phyloP scores from a whole-genome alignment of 2,888 invertebrate species.

The Autographa gamma region DNA sequence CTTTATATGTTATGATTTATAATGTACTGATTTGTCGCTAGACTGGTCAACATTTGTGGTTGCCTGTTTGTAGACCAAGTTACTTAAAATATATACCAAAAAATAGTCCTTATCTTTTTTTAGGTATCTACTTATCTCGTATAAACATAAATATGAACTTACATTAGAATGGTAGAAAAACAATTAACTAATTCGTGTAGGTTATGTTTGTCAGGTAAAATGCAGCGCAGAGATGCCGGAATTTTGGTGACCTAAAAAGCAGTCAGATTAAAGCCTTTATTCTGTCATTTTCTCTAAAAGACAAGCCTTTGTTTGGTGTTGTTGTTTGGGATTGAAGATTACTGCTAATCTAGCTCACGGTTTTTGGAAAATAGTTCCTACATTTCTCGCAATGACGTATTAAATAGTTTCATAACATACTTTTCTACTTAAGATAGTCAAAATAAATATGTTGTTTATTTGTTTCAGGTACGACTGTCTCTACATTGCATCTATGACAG shows the following conservation, averaged over 20 bases:
- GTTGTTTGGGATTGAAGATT: constrained; percentile 2
- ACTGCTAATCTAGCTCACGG: neutral
- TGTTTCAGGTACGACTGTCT: neutral
- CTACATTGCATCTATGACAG: neutral
- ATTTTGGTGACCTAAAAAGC: neutral
- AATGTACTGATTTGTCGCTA: too few relatives aligned
- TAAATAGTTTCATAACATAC: neutral
- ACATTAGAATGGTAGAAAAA: too few relatives aligned
- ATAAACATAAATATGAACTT: too few relatives aligned
- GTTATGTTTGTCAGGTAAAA: neutral
- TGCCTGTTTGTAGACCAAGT: too few relatives aligned
- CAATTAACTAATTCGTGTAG: neutral
- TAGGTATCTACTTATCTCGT: too few relatives aligned
- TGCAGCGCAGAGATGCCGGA: neutral
- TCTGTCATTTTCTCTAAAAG: neutral
- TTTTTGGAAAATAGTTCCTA: neutral
- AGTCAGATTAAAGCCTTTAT: neutral
- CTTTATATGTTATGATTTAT: too few relatives aligned
- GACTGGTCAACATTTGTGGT: too few relatives aligned
- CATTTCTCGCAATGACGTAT: neutral
- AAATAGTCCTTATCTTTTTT: too few relatives aligned
- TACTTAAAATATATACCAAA: too few relatives aligned
- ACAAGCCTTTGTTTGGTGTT: neutral
- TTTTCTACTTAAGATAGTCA: too few relatives aligned
- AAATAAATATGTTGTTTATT: neutral